Conservation (phyloP, 2,113 vertebrate genomes). For the Polypterus senegalus region DNA sequence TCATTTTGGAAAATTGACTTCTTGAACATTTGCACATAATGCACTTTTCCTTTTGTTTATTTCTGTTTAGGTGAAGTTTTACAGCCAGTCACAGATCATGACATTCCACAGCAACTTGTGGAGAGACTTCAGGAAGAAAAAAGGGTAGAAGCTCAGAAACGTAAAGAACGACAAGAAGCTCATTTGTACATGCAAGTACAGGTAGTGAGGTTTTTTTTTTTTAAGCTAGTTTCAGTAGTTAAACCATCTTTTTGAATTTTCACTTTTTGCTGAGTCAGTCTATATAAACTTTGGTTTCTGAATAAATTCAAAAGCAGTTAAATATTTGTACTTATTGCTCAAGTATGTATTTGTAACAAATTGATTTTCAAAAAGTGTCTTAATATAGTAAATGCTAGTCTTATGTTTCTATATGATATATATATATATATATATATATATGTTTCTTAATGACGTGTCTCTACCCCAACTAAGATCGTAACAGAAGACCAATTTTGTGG, state of each 20-base stretch:
- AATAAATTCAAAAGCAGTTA: background rate
- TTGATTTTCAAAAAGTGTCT: too few relatives aligned
- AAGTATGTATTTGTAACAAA: too few relatives aligned
- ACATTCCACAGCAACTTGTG: conserved; percentile 94
- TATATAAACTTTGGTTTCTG: background rate
- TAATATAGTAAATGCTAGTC: too few relatives aligned
- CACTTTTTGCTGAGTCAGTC: background rate
- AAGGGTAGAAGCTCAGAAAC: conserved; percentile 94
- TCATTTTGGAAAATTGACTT: too few relatives aligned
- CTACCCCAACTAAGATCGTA: conserved; percentile 61
- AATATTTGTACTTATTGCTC: too few relatives aligned
- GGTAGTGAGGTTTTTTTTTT: conserved; percentile 40
- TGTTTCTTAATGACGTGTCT: too few relatives aligned
- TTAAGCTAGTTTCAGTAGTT: background rate
- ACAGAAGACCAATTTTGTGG: conserved; percentile 98
- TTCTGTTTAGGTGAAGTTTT: conserved; percentile 72
- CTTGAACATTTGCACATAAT: too few relatives aligned
- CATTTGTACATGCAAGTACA: conserved; percentile 99
- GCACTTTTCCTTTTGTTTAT: too few relatives aligned
- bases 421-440: too few relatives aligned
- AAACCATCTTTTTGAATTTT: background rate
- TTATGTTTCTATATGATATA: too few relatives aligned
- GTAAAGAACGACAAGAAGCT: conserved; percentile 94
- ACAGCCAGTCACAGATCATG: conserved; percentile 83
- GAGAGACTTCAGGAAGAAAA: conserved; percentile 96